Percentiles rank a stretch among this genome's conserved stretches.
Conservation (phyloP, 2,113 vertebrate genomes). For the Melospiza georgiana region DNA sequence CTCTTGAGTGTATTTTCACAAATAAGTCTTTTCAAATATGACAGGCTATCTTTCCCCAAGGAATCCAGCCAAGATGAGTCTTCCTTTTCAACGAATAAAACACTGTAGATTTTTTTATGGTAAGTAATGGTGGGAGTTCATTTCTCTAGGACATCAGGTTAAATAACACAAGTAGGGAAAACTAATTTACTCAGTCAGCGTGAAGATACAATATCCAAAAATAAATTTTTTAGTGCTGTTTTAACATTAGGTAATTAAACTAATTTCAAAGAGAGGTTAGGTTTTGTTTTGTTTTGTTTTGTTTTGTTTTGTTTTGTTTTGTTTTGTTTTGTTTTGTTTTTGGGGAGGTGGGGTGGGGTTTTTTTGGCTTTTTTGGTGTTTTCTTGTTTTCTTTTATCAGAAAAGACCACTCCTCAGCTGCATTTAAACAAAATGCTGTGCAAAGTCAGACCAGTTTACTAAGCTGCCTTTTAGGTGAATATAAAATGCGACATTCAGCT, state of each 20-base stretch:
- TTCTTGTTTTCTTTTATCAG: background rate
- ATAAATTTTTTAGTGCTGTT: accelerated
- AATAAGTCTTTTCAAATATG: slow-evolving; percentile 66
- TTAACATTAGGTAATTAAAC: background rate
- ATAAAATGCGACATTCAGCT: background rate
- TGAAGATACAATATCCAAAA: background rate
- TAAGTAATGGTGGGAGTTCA: background rate
- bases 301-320: background rate
- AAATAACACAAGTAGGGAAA: background rate
- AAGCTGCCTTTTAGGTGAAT: background rate
- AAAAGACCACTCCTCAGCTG: background rate
- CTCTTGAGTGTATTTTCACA: slow-evolving; percentile 60
- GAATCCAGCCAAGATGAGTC: slow-evolving; percentile 60
- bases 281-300: background rate
- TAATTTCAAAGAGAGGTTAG: background rate
- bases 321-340: background rate
- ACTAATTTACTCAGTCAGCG: background rate
- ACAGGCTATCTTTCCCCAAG: slow-evolving; percentile 61
- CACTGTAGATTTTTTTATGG: slow-evolving; percentile 32
- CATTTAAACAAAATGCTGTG: background rate
- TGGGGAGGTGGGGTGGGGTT: too few species aligned
- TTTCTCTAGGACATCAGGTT: background rate
- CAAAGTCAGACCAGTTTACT: background rate
- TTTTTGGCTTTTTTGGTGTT: too few species aligned
- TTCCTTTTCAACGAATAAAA: slow-evolving; percentile 46